phyloP scores from a whole-genome alignment of 2,888 invertebrate genomes.

The Cephalotes varians region DNA sequence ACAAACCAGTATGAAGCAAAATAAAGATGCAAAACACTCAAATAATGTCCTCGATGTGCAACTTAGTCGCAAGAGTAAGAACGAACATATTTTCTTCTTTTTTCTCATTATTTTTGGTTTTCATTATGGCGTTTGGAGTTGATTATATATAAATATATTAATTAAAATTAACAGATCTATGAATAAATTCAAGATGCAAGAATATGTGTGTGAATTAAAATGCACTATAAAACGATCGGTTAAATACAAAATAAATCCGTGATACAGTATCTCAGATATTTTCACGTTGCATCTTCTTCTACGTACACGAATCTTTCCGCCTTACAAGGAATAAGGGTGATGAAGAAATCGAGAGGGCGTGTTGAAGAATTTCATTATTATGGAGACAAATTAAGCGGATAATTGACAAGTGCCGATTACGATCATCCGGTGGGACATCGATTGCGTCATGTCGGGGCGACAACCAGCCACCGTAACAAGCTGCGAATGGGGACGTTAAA shows the following conservation, averaged over 20 bases:
- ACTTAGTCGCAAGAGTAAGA: background rate
- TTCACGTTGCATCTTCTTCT: background rate
- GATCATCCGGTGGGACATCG: background rate
- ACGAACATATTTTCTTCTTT: background rate
- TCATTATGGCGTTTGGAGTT: background rate
- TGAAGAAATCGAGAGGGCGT: background rate
- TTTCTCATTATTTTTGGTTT: background rate
- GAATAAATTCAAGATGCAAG: background rate
- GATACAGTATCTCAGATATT: background rate
- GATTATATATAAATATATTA: background rate
- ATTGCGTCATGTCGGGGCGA: background rate
- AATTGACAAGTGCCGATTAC: slow-evolving; percentile 29
- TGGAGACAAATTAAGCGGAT: background rate
- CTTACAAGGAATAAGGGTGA: background rate
- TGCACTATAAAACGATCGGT: background rate
- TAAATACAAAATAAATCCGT: background rate
- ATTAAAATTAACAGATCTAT: background rate
- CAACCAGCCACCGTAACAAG: background rate
- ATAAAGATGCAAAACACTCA: background rate
- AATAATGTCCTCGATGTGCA: background rate
- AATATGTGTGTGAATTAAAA: background rate
- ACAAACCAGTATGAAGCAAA: background rate
- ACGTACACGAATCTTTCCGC: background rate
- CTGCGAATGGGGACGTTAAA: background rate
- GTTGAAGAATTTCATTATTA: slow-evolving; percentile 9